A percentile compares a stretch with the other conserved stretches of the same genome.
Evolutionary conservation across 2,888 invertebrate species (phyloP).

Genomic region (Orchesellides sinensis): DNA sequence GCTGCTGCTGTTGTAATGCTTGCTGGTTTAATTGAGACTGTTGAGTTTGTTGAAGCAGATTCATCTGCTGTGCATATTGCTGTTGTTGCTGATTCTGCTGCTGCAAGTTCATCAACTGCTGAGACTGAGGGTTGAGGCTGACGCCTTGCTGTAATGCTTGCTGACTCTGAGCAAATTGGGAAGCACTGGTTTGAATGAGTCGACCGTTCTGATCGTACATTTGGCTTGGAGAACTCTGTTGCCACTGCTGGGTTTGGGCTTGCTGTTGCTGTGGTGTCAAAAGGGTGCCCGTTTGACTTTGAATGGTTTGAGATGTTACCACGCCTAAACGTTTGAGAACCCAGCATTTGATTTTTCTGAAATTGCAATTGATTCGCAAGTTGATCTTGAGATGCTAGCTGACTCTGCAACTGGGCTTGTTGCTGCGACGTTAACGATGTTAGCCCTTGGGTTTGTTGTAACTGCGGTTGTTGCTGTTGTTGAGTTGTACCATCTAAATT

Average conservation of each 20-base stretch:
- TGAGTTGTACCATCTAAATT: conserved; percentile 31
- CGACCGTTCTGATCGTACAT: conserved; percentile 65
- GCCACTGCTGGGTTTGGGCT: conserved; percentile 50
- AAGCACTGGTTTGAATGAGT: conserved; percentile 61
- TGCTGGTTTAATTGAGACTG: conserved; percentile 53
- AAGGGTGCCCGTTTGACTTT: conserved; percentile 33
- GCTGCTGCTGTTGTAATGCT: conserved; percentile 49
- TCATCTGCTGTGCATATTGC: conserved; percentile 39
- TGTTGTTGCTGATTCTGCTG: conserved; percentile 64
- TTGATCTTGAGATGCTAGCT: conserved; percentile 33
- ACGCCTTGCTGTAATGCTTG: conserved; percentile 22
- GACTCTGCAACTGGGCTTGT: conserved; percentile 19
- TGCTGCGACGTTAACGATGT: conserved; percentile 33
- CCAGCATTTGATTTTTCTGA: conserved; percentile 48
- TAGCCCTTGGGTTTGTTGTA: conserved; percentile 75
- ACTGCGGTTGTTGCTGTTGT: conserved; percentile 77
- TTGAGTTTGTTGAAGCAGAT: conserved; percentile 30
- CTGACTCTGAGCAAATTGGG: conserved; percentile 58
- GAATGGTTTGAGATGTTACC: conserved; percentile 43
- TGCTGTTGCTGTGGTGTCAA: conserved; percentile 27
- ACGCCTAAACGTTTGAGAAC: no score
- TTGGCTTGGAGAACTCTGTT: conserved; percentile 57
- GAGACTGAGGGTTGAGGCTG: conserved; percentile 31
- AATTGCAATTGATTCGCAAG: conserved; percentile 75
- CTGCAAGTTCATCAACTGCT: conserved; percentile 42